A percentile compares a stretch with the other conserved stretches of the same genome.
Conservation (phyloP, 2,113 vertebrate genomes). For the Erythrolamprus reginae region DNA sequence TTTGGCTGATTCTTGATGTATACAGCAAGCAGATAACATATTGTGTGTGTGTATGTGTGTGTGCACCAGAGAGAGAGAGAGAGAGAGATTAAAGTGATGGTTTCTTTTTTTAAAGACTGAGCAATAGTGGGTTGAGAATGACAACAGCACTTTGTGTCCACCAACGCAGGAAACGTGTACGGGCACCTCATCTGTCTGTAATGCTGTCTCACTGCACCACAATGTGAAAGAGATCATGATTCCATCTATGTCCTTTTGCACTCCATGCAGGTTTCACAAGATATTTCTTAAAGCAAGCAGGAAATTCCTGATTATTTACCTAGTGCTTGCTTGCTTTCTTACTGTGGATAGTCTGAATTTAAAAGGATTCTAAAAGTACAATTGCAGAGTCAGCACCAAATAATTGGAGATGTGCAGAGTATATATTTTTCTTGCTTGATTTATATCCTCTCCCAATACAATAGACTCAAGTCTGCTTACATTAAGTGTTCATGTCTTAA, state of each 20-base stretch:
- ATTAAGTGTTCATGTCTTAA: background rate
- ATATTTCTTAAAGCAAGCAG: background rate
- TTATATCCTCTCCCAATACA: background rate
- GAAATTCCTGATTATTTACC: background rate
- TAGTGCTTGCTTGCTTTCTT: background rate
- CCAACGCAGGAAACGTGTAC: slow-evolving; percentile 42
- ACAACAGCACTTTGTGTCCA: slow-evolving; percentile 29
- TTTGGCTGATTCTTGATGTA: slow-evolving; percentile 54
- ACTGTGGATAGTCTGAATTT: background rate
- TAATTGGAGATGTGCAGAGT: background rate
- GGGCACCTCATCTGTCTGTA: slow-evolving; percentile 19
- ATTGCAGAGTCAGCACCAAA: background rate
- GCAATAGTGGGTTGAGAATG: slow-evolving; percentile 43
- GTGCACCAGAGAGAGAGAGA: background rate
- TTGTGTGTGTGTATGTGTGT: slow-evolving; percentile 42
- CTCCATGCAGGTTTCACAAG: background rate
- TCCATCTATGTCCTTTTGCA: background rate
- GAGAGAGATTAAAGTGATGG: slow-evolving; percentile 23
- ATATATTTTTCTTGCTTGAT: background rate
- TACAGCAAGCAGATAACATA: slow-evolving; percentile 56
- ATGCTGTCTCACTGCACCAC: background rate
- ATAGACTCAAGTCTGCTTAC: background rate
- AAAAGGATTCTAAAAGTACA: background rate
- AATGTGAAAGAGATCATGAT: background rate
- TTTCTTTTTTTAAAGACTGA: slow-evolving; percentile 58